phyloP scores from a whole-genome alignment of 2,888 invertebrate genomes.

The Aspidiotus destructor region DNA sequence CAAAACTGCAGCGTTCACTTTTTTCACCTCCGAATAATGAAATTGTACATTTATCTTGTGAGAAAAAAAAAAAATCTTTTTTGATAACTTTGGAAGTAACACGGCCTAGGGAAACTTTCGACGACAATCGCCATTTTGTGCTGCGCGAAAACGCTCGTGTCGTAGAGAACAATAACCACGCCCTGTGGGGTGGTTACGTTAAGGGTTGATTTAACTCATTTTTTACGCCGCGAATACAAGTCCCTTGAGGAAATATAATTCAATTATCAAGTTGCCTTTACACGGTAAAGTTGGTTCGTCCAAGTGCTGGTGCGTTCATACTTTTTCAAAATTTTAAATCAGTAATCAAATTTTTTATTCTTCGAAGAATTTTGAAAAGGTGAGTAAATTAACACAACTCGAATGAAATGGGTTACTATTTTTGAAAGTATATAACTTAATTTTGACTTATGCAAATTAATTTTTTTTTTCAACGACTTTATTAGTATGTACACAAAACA shows the following conservation, averaged over 20 bases:
- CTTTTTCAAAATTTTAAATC: neutral
- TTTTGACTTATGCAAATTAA: neutral
- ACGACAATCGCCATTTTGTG: constrained; percentile 12
- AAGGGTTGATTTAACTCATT: constrained; percentile 12
- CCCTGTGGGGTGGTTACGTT: constrained; percentile 14
- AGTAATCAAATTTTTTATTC: neutral
- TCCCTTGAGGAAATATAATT: constrained; percentile 8
- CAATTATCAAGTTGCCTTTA: constrained; percentile 9
- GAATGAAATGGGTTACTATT: neutral
- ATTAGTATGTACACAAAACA: too few relatives aligned
- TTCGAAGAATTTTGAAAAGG: neutral
- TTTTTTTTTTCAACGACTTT: neutral
- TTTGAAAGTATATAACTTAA: neutral
- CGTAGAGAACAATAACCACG: constrained; percentile 12
- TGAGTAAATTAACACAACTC: neutral
- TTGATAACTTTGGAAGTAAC: too few relatives aligned
- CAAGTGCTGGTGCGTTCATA: neutral
- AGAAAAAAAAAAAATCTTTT: too few relatives aligned
- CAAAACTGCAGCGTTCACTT: too few relatives aligned
- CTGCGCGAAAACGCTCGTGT: neutral
- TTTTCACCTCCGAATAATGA: too few relatives aligned
- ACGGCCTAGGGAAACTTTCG: neutral
- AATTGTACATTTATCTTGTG: too few relatives aligned
- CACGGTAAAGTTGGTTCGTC: neutral
- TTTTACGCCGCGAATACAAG: neutral